Evolutionary conservation across 2,888 invertebrate genomes (phyloP), one percentile per base, ranked within the genome.

Genomic region (Amiota minor): DNA sequence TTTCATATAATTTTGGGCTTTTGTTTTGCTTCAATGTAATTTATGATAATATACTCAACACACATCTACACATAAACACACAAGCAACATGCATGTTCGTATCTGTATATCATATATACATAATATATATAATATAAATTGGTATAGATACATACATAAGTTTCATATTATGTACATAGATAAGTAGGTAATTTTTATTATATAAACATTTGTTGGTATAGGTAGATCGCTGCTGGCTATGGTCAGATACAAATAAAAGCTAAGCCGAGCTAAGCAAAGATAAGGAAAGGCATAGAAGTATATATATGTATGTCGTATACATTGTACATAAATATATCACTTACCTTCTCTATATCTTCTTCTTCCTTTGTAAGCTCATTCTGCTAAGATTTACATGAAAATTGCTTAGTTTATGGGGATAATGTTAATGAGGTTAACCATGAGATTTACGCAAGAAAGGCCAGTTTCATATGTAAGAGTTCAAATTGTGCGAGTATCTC

Each of bases 1-100:
- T 80, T 82, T 77, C 80, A 81, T 83, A 77, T 75, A 79, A 82
- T 80, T 83, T 81, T 83, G 80, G 77, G 81, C 83, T 80, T 81
- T 81, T 81, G 81, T 83, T 64, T 74, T 75, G 81, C 77, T 77
- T 76, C 72, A 75, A 80, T 76, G 83, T 82, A 83, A 83, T 83
- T 81, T 81, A 81, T 81, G 81, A 81, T 80, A 81, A 81, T 79
- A 78, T 20, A 59, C 35, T 35, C 35, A 35, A 8, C 35, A 35
- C 35, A 35, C 35, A 35, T 6, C 4, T 23, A 20, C 18, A 18
- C 20, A 18, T 18, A 18, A 20, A 18, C 9, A 20, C 59, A 59
- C 6, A n/a, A n/a, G n/a, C 14, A 2, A 59, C 23, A 18, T 23
- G 50, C 12, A 12, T 53, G 20, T 56, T 10, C 16, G 18, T 56